These are phyloP conservation scores for Conopomorpha cramerella DNA, from an alignment of 1,140 invertebrate species.

Conservation along the genomic window DNA sequence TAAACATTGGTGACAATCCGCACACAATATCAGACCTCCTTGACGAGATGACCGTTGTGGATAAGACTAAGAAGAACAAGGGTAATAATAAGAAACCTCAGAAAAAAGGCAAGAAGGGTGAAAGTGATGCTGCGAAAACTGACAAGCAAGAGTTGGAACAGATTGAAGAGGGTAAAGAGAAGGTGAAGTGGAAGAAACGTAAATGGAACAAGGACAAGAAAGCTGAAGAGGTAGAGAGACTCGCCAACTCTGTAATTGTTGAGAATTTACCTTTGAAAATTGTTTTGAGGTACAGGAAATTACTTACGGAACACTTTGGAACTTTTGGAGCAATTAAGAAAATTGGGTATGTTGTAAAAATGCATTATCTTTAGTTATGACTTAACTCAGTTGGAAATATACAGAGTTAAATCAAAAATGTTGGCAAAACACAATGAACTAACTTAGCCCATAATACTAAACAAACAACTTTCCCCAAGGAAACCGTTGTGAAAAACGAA, in stretches of 20 bases:
- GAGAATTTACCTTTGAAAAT: constrained; percentile 33
- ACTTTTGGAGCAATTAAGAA: constrained; percentile 27
- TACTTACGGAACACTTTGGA: constrained; percentile 27
- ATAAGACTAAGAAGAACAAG: constrained; percentile 14
- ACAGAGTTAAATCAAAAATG: too few species aligned
- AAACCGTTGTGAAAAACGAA: too few species aligned
- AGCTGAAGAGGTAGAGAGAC: constrained; percentile 10
- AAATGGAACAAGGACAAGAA: constrained; percentile 40
- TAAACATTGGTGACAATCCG: constrained; percentile 39
- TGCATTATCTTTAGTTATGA: constrained; percentile 2
- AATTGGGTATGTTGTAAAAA: constrained; percentile 23
- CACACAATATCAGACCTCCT: constrained; percentile 32
- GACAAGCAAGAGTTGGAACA: constrained; percentile 6
- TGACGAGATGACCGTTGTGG: constrained; percentile 38
- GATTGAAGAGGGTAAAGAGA: constrained; percentile 20
- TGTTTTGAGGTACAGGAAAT: constrained; percentile 27
- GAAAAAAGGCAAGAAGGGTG: neutral
- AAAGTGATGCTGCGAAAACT: constrained; percentile 3
- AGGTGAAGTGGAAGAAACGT: constrained; percentile 33
- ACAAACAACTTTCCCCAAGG: too few species aligned
- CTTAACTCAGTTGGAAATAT: too few species aligned
- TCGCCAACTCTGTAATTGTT: constrained; percentile 18
- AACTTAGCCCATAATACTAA: too few species aligned
- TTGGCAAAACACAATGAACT: too few species aligned
- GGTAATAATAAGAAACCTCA: neutral